phyloP scores from a whole-genome alignment of 2,888 invertebrate species.

The Synergus laeviventris region DNA sequence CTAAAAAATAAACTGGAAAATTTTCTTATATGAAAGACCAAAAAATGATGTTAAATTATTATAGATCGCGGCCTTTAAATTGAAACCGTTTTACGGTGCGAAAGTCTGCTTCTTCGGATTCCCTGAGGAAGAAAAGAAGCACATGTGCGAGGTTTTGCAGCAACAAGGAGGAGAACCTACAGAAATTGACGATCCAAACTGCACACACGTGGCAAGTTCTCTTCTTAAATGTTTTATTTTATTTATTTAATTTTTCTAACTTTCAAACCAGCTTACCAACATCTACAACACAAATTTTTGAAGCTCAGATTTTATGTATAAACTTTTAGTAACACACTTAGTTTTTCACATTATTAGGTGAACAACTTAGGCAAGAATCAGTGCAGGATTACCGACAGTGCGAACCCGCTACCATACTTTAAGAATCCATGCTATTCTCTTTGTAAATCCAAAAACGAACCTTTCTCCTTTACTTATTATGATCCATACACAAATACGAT shows the following conservation, averaged over 20 bases:
- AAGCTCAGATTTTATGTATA: constrained; percentile 15
- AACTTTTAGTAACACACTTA: constrained; percentile 40
- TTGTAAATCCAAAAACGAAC: constrained; percentile 49
- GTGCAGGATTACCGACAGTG: constrained; percentile 61
- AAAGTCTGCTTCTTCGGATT: constrained; percentile 94
- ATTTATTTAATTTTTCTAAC: constrained; percentile 28
- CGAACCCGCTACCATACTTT: constrained; percentile 57
- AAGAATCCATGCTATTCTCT: constrained; percentile 54
- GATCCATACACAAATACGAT: constrained; percentile 63
- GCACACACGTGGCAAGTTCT: constrained; percentile 92
- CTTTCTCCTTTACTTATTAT: constrained; percentile 63
- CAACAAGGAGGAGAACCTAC: constrained; percentile 87
- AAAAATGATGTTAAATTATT: constrained; percentile 41
- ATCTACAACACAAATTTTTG: background rate
- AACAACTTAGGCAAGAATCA: constrained; percentile 64
- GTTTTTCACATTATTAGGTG: constrained; percentile 61
- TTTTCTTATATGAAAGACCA: background rate
- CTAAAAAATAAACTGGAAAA: background rate
- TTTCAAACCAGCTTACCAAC: constrained; percentile 25
- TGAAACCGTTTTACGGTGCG: constrained; percentile 92
- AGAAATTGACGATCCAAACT: constrained; percentile 86
- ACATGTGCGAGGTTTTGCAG: constrained; percentile 93
- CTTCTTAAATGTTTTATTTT: constrained; percentile 24
- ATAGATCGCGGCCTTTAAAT: constrained; percentile 78
- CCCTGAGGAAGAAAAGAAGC: constrained; percentile 90